These are phyloP conservation scores for Drosophila rufa DNA, from an alignment of 1,140 invertebrate species.

Conservation along the genomic window DNA sequence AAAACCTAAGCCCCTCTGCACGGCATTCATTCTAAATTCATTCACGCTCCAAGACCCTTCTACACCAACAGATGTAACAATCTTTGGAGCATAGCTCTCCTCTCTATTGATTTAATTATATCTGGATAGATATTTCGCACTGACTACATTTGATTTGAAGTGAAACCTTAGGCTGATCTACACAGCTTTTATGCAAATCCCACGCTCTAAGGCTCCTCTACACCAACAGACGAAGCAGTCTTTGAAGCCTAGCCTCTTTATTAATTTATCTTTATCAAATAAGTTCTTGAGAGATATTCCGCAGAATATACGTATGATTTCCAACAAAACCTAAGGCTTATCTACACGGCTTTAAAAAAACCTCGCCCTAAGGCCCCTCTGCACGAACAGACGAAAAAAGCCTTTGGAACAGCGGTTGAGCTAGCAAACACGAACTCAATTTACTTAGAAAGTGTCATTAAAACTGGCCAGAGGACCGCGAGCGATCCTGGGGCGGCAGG, in stretches of 20 bases:
- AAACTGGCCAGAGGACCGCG: constrained; percentile 9
- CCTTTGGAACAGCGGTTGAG: neutral
- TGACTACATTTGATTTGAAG: neutral
- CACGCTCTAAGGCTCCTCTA: no score
- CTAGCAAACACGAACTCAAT: constrained; percentile 7
- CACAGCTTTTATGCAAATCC: neutral
- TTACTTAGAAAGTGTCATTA: constrained; percentile 32
- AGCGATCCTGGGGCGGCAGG: neutral
- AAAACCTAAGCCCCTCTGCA: no score
- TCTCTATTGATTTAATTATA: no score
- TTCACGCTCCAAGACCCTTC: no score
- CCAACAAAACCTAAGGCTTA: neutral
- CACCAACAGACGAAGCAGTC: neutral
- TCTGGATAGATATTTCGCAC: neutral
- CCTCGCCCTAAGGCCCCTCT: neutral
- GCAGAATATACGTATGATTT: no score
- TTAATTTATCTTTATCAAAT: no score
- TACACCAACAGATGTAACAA: neutral
- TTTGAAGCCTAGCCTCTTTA: no score
- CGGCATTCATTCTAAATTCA: neutral
- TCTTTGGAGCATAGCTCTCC: neutral
- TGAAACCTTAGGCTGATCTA: neutral
- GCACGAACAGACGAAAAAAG: neutral
- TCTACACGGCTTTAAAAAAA: neutral
- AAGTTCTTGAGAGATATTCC: neutral